Conservation (phyloP, 2,888 invertebrate species). For the Mayetiola destructor region DNA sequence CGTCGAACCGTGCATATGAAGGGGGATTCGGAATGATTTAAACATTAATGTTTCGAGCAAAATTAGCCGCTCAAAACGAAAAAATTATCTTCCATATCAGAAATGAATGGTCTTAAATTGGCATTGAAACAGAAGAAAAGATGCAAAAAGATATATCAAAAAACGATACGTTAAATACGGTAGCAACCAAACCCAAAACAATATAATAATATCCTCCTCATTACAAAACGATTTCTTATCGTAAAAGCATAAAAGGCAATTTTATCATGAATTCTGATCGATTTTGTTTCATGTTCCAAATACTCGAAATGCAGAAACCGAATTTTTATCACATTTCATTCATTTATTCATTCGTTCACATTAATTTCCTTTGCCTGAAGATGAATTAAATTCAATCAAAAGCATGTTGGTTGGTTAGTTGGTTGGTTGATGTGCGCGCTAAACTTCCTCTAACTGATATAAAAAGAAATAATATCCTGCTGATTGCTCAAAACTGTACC, state of each 20-base stretch:
- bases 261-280: background rate
- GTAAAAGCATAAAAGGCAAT: slow-evolving; percentile 6
- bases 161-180: slow-evolving; percentile 1
- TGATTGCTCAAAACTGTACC: too few species aligned
- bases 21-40: background rate
- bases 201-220: background rate
- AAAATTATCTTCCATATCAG: background rate
- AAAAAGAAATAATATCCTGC: too few species aligned
- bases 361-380: too few species aligned
- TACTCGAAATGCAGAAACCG: too few species aligned
- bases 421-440: too few species aligned
- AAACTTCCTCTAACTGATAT: too few species aligned
- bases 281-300: too few species aligned
- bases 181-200: too few species aligned
- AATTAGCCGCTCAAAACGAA: background rate
- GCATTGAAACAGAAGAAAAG: background rate
- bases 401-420: too few species aligned
- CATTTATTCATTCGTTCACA: too few species aligned
- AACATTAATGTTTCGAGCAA: background rate
- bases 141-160: background rate
- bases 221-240: background rate
- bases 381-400: too few species aligned
- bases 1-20: slow-evolving; percentile 1
- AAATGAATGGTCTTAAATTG: background rate
- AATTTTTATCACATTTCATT: too few species aligned